Conservation (phyloP, 2,888 invertebrate species). For the Tipula unca region DNA sequence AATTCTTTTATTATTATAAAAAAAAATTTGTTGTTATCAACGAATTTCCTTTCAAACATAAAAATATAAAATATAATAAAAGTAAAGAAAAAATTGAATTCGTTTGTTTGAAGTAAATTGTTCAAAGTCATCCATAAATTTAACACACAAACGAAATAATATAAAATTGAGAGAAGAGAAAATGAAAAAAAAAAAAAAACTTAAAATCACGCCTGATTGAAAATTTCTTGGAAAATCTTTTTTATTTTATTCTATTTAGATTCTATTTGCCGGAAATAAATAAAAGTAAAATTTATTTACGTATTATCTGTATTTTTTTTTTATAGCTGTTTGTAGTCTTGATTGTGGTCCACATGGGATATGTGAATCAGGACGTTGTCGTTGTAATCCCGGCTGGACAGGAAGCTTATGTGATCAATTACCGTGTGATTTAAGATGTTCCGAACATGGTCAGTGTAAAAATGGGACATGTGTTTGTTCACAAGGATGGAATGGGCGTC, state of each 20-base stretch:
- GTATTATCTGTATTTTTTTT: neutral
- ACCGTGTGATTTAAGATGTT: conserved; percentile 86
- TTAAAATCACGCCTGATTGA: conserved; percentile 14
- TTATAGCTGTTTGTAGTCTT: conserved; percentile 76
- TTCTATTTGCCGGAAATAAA: conserved; percentile 1
- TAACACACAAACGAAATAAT: neutral
- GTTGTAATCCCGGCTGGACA: conserved; percentile 88
- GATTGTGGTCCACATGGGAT: conserved; percentile 92
- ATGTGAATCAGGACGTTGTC: conserved; percentile 85
- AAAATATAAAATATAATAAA: neutral
- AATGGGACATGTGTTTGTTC: conserved; percentile 97
- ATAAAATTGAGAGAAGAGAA: neutral
- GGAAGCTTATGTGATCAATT: conserved; percentile 86
- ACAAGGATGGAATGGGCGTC: conserved; percentile 96
- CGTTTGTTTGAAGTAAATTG: conserved; percentile 18
- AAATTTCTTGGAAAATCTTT: conserved; percentile 2
- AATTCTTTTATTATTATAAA: neutral
- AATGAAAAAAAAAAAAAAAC: too few species aligned
- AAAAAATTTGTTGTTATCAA: neutral
- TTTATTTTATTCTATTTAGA: neutral
- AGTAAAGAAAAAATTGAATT: neutral
- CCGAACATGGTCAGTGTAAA: conserved; percentile 92
- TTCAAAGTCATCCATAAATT: conserved; percentile 17
- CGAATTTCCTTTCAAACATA: conserved; percentile 15
- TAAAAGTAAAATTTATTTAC: neutral